Conservation (phyloP, 1,140 invertebrate species). For the Drosophila carrolli region DNA sequence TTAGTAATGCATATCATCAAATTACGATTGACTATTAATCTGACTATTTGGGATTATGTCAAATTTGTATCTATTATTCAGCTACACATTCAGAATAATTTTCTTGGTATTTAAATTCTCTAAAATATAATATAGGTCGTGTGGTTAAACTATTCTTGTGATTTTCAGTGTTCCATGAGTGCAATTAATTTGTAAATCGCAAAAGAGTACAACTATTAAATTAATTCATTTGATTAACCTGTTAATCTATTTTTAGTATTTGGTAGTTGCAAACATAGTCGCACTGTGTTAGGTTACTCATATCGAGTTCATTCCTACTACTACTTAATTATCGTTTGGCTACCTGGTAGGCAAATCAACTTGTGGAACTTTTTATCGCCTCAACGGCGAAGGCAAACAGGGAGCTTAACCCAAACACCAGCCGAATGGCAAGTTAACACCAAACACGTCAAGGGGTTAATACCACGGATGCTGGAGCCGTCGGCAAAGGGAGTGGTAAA, state of each 20-base stretch:
- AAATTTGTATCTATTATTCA: too few relatives aligned
- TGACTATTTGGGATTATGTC: too few relatives aligned
- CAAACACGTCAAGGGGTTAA: conserved; percentile 81
- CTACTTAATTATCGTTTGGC: conserved; percentile 35
- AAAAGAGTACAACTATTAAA: too few relatives aligned
- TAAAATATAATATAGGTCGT: too few relatives aligned
- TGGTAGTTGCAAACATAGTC: conserved; percentile 2
- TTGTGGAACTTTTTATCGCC: conserved; percentile 63
- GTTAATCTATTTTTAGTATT: neutral
- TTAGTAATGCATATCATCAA: too few relatives aligned
- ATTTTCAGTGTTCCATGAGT: too few relatives aligned
- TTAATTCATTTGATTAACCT: neutral
- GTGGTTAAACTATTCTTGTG: too few relatives aligned
- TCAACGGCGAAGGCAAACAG: conserved; percentile 65
- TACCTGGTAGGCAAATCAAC: conserved; percentile 66
- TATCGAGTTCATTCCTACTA: conserved; percentile 13
- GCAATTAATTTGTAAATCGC: too few relatives aligned
- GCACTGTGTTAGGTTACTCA: conserved; percentile 7
- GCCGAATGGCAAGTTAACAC: conserved; percentile 78
- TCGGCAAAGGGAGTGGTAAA: neutral
- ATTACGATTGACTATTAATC: too few relatives aligned
- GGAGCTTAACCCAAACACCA: conserved; percentile 83
- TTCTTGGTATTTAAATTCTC: too few relatives aligned
- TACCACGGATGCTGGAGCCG: conserved; percentile 51
- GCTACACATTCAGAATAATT: too few relatives aligned